A percentile compares a stretch with the other conserved stretches of the same genome.
These are phyloP conservation scores for Gobio gobio DNA, from an alignment of 2,113 vertebrate species.

Conservation along the genomic window DNA sequence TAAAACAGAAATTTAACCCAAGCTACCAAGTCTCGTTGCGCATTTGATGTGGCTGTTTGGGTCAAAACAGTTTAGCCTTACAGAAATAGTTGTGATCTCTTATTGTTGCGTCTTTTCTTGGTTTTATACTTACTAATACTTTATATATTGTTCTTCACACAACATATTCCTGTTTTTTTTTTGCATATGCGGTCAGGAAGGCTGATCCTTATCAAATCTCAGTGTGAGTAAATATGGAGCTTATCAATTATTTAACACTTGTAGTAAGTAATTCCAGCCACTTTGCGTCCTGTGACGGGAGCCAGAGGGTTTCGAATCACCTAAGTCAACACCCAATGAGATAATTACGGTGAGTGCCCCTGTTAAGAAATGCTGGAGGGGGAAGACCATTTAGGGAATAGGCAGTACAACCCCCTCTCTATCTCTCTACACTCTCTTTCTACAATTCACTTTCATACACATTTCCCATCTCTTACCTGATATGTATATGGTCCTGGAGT, in stretches of 20 bases:
- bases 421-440: neutral
- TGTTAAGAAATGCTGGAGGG: constrained; percentile 7
- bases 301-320: constrained; percentile 16
- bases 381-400: constrained; percentile 5
- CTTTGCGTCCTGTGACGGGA: constrained; percentile 18
- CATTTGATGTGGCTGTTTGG: neutral
- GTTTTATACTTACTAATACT: neutral
- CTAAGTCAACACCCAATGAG: constrained; percentile 10
- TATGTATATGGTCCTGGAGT: constrained; percentile 88
- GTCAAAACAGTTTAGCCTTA: neutral
- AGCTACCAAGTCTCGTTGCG: neutral
- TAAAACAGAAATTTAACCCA: neutral
- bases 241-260: constrained; percentile 44
- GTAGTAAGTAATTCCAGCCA: constrained; percentile 11
- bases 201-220: neutral
- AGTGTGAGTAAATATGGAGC: neutral
- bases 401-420: neutral
- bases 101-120: neutral
- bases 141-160: neutral
- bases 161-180: neutral
- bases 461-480: constrained; percentile 79
- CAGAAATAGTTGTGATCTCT: neutral
- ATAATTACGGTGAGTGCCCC: constrained; percentile 16
- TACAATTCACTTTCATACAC: constrained; percentile 46
- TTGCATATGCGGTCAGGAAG: neutral